Evolutionary conservation across 2,113 vertebrate species (phyloP), one percentile per base, ranked within the genome.

Genomic region (Aptenodytes forsteri): DNA sequence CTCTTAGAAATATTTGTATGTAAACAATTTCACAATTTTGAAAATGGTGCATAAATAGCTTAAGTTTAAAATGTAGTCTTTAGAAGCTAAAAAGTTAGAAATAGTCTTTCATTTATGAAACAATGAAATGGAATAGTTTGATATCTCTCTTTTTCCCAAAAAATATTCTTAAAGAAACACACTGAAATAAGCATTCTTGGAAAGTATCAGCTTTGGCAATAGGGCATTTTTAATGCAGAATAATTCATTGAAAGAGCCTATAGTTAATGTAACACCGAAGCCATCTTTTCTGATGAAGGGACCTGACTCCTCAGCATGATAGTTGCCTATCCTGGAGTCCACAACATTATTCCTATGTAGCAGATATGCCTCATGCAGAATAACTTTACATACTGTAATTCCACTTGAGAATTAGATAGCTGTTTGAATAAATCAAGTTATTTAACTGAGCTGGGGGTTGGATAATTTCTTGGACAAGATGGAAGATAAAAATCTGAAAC

Each of bases 251-350:
- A 26, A 83, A 52, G 12, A 32, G 0, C 4, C 8, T 71, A 15
- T 18, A 64, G 9, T 1, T 58, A 25, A 27, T 25, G 7, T 7
- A 54, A 1, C 0, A 0, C 13, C 1, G 7, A 36, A 78, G 5
- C 3, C 8, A n/a, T 15, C 1, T 52, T 69, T 73, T 65, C 40
- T 62, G 7, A 54, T 58, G 22, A 79, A 66, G 16, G 6, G 5
- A 9, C 2, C 5, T 56, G 9, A 49, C 11, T 77, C 8, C 17
- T 82, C 27, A 62, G 15, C 3, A 13, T 40, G 7, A 23, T 19
- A n/a, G 7, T 8, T 89, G 34, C 8, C 14, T 61, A 0, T n/a
- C 34, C 64, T 66, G 17, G 23, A 72, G 38, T 23, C 4, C 18
- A 38, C 13, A 89, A 32, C 3, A 26, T 30, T 73, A 12, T 62